These are phyloP conservation scores for Dipodomys merriami DNA, from an alignment of 2,113 vertebrate genomes.

Conservation along the genomic window DNA sequence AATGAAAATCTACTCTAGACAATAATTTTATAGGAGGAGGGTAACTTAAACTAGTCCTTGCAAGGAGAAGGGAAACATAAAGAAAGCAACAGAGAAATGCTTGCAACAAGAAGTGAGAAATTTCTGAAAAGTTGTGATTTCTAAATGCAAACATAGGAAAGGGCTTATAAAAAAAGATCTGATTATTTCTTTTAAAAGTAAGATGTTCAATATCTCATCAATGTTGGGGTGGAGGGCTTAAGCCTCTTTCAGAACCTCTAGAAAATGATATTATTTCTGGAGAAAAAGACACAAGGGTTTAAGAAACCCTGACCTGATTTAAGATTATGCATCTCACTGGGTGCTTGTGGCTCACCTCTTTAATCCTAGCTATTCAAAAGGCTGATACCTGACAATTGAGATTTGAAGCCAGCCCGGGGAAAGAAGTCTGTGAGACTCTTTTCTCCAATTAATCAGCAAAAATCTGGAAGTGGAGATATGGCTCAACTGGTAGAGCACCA, in stretches of 20 bases:
- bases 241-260: conserved; percentile 10
- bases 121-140: not conserved
- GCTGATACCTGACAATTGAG: too few species aligned
- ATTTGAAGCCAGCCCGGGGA: too few species aligned
- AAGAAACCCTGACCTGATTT: not conserved
- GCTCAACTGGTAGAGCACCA: too few species aligned
- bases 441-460: too few species aligned
- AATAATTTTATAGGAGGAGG: not conserved
- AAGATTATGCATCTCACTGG: not conserved
- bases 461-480: too few species aligned
- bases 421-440: too few species aligned
- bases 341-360: too few species aligned
- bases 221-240: not conserved
- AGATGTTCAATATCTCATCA: not conserved
- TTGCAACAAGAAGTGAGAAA: not conserved
- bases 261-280: conserved; percentile 1
- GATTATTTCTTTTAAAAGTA: not conserved
- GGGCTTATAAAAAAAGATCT: not conserved
- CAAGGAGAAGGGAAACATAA: not conserved
- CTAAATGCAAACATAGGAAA: not conserved
- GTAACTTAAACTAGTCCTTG: not conserved
- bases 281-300: not conserved
- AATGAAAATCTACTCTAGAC: not conserved
- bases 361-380: too few species aligned
- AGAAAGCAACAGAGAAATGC: not conserved